Base-by-base conservation (phyloP, 2,113 vertebrate species). In the Himantopus leucocephalus region DNA sequence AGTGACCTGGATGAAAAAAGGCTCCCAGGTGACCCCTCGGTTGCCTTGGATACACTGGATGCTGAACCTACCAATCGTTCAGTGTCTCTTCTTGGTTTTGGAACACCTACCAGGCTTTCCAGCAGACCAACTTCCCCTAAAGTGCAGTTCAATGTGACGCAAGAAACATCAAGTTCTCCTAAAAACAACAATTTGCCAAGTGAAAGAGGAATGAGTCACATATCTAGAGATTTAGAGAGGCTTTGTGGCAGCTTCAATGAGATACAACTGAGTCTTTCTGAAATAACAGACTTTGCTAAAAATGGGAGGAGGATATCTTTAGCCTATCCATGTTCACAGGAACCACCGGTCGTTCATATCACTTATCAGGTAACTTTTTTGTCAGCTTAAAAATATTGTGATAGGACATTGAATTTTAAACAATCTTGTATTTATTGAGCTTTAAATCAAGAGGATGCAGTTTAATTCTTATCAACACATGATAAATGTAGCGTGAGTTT, bases 301-400 rank as follows among this genome's bases (percentile, higher is more conserved):
- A 99, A 99, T 2, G 99, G 98, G 50, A 99, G 97, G 96, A 99
- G 98, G 96, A 72, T 96, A 6, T 94, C 60, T 58, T 96, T 94
- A 37, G 92, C 90, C 34, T 99, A 99, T 74, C 99, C 99, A 1
- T 96, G 95, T 45, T 98, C 98, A 32, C 97, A 95, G 67, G 98
- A 99, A 26, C 98, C 99, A 5, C 98, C 99, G 2, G 98, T 98
- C 18, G 90, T 99, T 94, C 98, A 98, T 22, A 97, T 99, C 92
- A 99, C 98, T 29, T 99, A 97, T 85, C 99, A 99, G 99, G 99
- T 99, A 99, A 92, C 55, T 26, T 63, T 71, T 71, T 52, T 84
- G 41, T 59, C 81, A 89, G 5, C 50, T 92, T 82, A 87, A 67
- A 81, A 71, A 68, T 53, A 75, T 8, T 72, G 37, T 60, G 43